Evolutionary conservation across 2,888 invertebrate genomes (phyloP), one percentile per base, ranked within the genome.

Genomic region (Caenorhabditis sp.): DNA sequence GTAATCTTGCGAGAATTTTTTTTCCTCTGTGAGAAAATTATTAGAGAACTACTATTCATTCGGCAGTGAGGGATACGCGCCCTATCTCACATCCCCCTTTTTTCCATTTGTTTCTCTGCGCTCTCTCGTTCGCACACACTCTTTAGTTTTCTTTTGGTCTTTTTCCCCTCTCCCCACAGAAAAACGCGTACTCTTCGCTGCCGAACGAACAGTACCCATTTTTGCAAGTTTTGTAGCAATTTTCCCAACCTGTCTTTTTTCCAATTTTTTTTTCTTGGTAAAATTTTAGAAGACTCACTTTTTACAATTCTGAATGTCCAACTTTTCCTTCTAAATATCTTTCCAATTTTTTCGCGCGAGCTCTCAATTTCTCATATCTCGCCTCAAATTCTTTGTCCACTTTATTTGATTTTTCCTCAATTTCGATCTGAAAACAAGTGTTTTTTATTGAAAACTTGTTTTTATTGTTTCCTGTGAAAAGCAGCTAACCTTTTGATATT

Each of bases 271-370:
- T 21, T 10, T 3, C 3, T 17, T 23, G 17, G 53, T 17, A 21
- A 53, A 53, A 10, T 3, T 26, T 23, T 2, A 26, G 24, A 31
- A 6, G 5, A 31, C 55, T 17, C 24, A 17, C 8, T 21, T 62
- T 55, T 37, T 31, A 62, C 53, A 62, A 54, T 50, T 81, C 81
- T 26, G 66, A 60, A 66, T 79, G 79, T 51, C 57, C 62, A 19
- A 84, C 69, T 66, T 83, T 84, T 31, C 76, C 69, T 27, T 82
- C 70, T 14, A 84, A 58, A 37, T 84, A 84, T 54, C 74, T 75
- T 71, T 85, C 84, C 19, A 82, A 64, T 63, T 85, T 83, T 58
- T 76, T 70, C 23, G 82, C 70, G 62, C 84, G 84, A 12, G 81
- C 73, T n/a, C 64, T 70, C 71, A 84, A 61, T 50, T 76, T 76